Base-by-base conservation (phyloP, 1,140 invertebrate species). In the Lasaia peninsularis region DNA sequence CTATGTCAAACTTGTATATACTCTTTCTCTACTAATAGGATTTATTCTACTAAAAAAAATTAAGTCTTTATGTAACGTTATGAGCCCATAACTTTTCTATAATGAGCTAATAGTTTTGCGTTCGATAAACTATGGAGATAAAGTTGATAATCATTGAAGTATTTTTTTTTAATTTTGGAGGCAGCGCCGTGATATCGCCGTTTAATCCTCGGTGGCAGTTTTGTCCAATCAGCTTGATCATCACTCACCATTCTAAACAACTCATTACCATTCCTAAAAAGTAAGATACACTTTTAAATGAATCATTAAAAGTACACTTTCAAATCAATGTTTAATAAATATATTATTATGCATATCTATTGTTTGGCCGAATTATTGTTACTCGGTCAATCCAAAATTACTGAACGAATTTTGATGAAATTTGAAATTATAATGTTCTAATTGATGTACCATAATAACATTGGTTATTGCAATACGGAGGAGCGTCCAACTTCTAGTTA, bases 101-200 rank as follows among this genome's bases (percentile, higher is more conserved):
- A 76, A 60, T 71, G 63, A 18, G 68, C 48, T 67, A 68, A 74
- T 32, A 85, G 59, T 37, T 80, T 65, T 60, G 65, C 66, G 32
- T 60, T 44, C 35, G 72, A 51, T 54, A 85, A 68, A 32, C 61
- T 74, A 53, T 83, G 73, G 66, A 86, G 71, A 60, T 75, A 86
- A 51, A 52, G 50, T 56, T 60, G 70, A 37, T 78, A 83, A 48
- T 76, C 60, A 21, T 35, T 62, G 14, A 83, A 56, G 53, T 78
- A 86, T 21, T 77, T 65, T 50, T 49, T 75, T 68, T 81, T 83
- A 14, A 86, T 70, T 1, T 35, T 49, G 12, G 20, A 34, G 14
- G 75, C 67, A 55, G 81, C 80, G 16, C 21, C 61, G 34, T 57
- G 59, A 52, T 80, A 85, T 48, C 58, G 54, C 16, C 21, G 35